These are phyloP conservation scores for Hemicrepidius hirtus DNA, from an alignment of 2,888 invertebrate species.

Conservation along the genomic window DNA sequence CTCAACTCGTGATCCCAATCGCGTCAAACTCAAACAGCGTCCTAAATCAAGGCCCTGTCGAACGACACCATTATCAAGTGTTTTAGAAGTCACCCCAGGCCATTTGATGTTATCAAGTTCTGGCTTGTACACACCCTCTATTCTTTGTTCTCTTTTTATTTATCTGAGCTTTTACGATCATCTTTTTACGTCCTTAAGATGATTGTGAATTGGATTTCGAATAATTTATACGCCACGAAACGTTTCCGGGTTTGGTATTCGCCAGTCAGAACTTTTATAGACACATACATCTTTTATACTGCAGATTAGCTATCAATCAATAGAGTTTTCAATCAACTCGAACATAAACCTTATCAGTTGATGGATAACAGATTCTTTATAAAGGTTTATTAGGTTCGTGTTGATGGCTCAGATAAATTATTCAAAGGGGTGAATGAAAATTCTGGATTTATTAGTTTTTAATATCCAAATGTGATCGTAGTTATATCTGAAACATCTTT, in stretches of 20 bases:
- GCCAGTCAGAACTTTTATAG: constrained; percentile 35
- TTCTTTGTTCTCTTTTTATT: constrained; percentile 63
- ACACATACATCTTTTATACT: constrained; percentile 39
- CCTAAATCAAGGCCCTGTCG: constrained; percentile 66
- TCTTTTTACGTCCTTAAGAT: constrained; percentile 61
- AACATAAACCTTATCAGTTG: constrained; percentile 26
- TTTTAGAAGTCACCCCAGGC: constrained; percentile 62
- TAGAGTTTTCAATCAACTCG: constrained; percentile 22
- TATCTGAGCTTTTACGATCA: constrained; percentile 61
- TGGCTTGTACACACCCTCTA: constrained; percentile 65
- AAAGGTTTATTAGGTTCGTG: constrained; percentile 24
- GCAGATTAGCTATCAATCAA: constrained; percentile 35
- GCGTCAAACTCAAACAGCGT: constrained; percentile 57
- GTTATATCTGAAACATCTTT: no score
- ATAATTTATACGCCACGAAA: constrained; percentile 44
- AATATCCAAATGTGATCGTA: no score
- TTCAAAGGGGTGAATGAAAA: neutral
- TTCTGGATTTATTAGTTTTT: no score
- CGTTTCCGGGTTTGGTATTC: constrained; percentile 38
- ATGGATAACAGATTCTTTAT: constrained; percentile 3
- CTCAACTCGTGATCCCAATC: constrained; percentile 46
- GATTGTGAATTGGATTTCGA: constrained; percentile 62
- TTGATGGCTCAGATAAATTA: constrained; percentile 5
- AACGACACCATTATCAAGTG: constrained; percentile 66
- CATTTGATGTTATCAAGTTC: constrained; percentile 65